A percentile compares a stretch with the other conserved stretches of the same genome.
Conservation (phyloP, 2,888 invertebrate species). For the Andricus curvator region DNA sequence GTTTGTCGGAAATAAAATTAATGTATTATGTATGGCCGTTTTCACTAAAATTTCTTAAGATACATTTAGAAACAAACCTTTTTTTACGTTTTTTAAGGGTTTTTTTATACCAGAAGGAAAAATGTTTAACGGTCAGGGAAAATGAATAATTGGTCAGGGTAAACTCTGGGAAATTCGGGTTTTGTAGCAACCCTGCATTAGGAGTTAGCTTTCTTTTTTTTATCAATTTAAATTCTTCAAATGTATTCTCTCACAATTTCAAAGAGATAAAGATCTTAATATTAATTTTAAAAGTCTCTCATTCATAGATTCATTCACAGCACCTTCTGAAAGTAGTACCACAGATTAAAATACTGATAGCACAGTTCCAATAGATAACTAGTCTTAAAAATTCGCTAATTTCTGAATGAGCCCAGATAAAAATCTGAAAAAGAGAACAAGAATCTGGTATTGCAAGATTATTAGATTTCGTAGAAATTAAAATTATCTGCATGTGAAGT, state of each 20-base stretch:
- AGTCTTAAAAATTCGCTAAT: not conserved
- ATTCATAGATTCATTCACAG: not conserved
- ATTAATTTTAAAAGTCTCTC: not conserved
- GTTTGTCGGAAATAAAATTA: no score
- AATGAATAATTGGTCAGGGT: no score
- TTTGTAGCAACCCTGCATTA: not conserved
- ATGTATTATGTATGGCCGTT: no score
- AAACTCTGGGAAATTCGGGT: no score
- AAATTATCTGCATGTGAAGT: not conserved
- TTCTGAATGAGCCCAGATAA: not conserved
- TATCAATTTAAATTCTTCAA: not conserved
- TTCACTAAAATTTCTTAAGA: no score
- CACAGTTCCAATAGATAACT: not conserved
- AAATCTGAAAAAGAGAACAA: not conserved
- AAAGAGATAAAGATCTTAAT: not conserved
- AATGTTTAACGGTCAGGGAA: no score
- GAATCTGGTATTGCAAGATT: not conserved
- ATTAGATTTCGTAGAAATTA: not conserved
- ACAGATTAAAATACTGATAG: conserved; percentile 14
- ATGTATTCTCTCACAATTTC: not conserved
- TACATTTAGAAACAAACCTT: no score
- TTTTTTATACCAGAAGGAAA: no score
- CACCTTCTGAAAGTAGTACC: not conserved
- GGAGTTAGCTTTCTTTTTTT: not conserved
- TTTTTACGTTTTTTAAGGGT: no score